Percentiles rank a stretch among this genome's conserved stretches.
These are phyloP conservation scores for Heliconius nattereri DNA, from an alignment of 1,140 invertebrate genomes.

Conservation along the genomic window DNA sequence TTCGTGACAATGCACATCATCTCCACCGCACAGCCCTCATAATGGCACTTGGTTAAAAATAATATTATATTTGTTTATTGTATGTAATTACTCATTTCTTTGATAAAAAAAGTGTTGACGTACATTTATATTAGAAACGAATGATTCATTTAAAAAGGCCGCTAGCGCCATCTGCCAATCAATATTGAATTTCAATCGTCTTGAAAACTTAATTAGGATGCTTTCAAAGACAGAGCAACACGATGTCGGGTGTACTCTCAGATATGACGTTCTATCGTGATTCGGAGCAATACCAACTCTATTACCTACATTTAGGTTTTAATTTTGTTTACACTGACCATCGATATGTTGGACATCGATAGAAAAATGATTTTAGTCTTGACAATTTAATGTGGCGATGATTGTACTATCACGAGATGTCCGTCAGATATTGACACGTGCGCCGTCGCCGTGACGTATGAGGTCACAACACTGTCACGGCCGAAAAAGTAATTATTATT, in stretches of 20 bases:
- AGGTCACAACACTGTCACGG: slow-evolving; percentile 59
- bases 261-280: slow-evolving; percentile 23
- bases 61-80: slow-evolving; percentile 1
- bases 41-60: neutral
- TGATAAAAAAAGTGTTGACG: neutral
- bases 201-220: slow-evolving; percentile 78
- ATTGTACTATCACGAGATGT: slow-evolving; percentile 62
- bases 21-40: slow-evolving; percentile 30
- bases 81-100: neutral
- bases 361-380: slow-evolving; percentile 52
- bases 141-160: slow-evolving; percentile 72
- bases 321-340: neutral
- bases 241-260: slow-evolving; percentile 41
- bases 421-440: slow-evolving; percentile 76
- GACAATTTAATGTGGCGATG: slow-evolving; percentile 70
- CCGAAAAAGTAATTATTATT: slow-evolving; percentile 73
- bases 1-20: slow-evolving; percentile 48
- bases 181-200: slow-evolving; percentile 71
- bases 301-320: neutral
- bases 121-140: slow-evolving; percentile 56
- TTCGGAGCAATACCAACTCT: neutral
- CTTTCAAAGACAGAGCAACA: slow-evolving; percentile 71
- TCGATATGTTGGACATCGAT: slow-evolving; percentile 24
- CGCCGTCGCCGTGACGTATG: slow-evolving; percentile 48
- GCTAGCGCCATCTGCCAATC: slow-evolving; percentile 78